Evolutionary conservation across 1,140 invertebrate species (phyloP).

Genomic region (Sminthurinus signatus): DNA sequence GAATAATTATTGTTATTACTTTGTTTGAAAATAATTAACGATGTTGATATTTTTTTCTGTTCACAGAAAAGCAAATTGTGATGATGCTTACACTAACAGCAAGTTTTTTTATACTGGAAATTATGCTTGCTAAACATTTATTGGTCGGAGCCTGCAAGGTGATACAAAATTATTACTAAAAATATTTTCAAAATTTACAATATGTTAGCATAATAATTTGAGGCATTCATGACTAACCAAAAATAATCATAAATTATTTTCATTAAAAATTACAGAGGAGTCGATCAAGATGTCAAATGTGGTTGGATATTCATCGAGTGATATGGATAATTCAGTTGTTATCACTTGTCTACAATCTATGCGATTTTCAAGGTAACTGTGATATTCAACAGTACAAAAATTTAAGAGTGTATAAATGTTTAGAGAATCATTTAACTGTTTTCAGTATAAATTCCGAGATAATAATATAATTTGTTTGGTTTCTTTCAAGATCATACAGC

Average conservation of each 20-base stretch:
- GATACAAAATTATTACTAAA: not conserved
- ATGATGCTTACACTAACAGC: not conserved
- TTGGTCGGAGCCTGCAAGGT: not conserved
- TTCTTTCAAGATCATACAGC: not conserved
- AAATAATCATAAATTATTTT: not conserved
- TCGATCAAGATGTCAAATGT: not conserved
- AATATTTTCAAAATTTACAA: not conserved
- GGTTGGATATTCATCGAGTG: not conserved
- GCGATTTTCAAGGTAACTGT: too few species aligned
- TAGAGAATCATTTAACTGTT: too few species aligned
- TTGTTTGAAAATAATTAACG: not conserved
- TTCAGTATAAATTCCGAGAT: too few species aligned
- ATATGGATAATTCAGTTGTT: not conserved
- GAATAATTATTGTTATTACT: not conserved
- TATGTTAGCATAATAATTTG: not conserved
- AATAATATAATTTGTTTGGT: too few species aligned
- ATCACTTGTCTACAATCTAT: slow-evolving; percentile 1
- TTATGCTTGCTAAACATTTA: slow-evolving; percentile 1
- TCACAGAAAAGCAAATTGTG: slow-evolving; percentile 12
- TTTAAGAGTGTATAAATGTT: too few species aligned
- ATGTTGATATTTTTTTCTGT: too few species aligned
- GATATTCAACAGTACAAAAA: too few species aligned
- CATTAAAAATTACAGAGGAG: not conserved
- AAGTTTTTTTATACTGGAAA: slow-evolving; percentile 1
- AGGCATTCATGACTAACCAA: not conserved